A percentile compares a stretch with the other conserved stretches of the same genome.
phyloP scores from a whole-genome alignment of 1,140 invertebrate species.

The Philotrypesis tridentata region DNA sequence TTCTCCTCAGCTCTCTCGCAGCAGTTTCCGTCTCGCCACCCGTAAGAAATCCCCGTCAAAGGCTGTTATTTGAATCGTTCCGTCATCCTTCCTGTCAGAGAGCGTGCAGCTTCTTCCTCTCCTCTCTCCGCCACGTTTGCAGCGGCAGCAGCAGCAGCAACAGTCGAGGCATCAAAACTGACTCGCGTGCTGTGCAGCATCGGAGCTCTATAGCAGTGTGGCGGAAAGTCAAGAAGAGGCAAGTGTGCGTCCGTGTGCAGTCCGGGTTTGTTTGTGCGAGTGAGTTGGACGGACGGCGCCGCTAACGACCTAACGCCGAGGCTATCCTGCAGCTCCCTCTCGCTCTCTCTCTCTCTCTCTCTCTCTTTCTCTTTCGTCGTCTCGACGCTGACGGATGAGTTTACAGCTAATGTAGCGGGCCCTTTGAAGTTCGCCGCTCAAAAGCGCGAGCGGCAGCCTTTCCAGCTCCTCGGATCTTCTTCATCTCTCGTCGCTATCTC shows the following conservation, averaged over 20 bases:
- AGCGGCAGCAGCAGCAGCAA: no score
- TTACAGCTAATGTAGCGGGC: slow-evolving; percentile 70
- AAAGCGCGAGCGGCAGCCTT: slow-evolving; percentile 16
- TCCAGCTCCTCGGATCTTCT: slow-evolving; percentile 19
- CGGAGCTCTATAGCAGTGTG: no score
- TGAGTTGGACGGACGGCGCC: slow-evolving; percentile 62
- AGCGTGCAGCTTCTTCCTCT: slow-evolving; percentile 14
- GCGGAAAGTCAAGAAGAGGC: neutral
- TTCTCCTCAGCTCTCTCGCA: slow-evolving; percentile 3
- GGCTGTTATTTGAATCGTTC: slow-evolving; percentile 50
- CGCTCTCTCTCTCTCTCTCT: neutral
- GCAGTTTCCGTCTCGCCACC: slow-evolving; percentile 44
- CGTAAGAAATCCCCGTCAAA: slow-evolving; percentile 47
- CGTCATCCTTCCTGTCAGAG: slow-evolving; percentile 50
- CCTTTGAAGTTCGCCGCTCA: slow-evolving; percentile 67
- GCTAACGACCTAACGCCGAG: slow-evolving; percentile 69
- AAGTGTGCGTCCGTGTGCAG: neutral
- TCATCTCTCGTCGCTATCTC: slow-evolving; percentile 21
- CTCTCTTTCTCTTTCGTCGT: slow-evolving; percentile 51
- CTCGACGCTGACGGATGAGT: slow-evolving; percentile 72
- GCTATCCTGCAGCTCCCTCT: slow-evolving; percentile 28
- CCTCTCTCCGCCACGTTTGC: neutral
- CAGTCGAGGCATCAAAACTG: neutral
- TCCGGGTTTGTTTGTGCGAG: neutral
- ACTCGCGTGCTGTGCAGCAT: neutral